Evolutionary conservation across 2,888 invertebrate species (phyloP), one percentile per base, ranked within the genome.

Genomic region (Iphiclides podalirius): DNA sequence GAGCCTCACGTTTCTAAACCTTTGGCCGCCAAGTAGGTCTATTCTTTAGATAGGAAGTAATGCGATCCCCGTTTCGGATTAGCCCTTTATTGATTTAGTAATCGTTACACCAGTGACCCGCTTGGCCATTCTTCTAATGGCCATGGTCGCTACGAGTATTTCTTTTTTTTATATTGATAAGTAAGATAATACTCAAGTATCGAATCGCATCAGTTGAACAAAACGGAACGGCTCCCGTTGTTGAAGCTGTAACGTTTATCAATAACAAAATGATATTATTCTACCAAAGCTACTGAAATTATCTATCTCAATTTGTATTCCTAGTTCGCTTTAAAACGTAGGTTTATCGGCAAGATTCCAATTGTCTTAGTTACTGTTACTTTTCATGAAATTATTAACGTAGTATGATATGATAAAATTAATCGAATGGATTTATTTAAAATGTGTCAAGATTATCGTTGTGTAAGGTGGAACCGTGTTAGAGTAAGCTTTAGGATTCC

Each of bases 281-380:
- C 81, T 80, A 82, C 87, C 87, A 87, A 88, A 88, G 87, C 76
- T 82, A 80, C 79, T 82, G 84, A 85, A 84, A 81, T 83, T 81
- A 80, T 79, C 82, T 86, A 85, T 85, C 84, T 87, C 85, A 85
- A 79, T 77, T 72, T 75, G 74, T 86, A 88, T 87, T 87, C 87
- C 86, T 88, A 87, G 83, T 82, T 83, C 79, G 86, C 86, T 87
- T 86, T 86, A 86, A 80, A 78, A 75, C 64, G 76, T 88, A 88
- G 84, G 70, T 79, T 75, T 84, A 86, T 85, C 77, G 83, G 82
- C 80, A 82, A 72, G 74, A 80, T 84, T 86, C 86, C 85, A 87
- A 78, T 83, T 78, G 74, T 81, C 68, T 71, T 81, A 82, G 75
- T 79, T 77, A 78, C 71, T 78, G 70, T 73, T 67, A 70, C 67